Percentiles rank a stretch among this genome's conserved stretches.
Conservation (phyloP, 2,113 vertebrate species). For the Arvicanthis niloticus region DNA sequence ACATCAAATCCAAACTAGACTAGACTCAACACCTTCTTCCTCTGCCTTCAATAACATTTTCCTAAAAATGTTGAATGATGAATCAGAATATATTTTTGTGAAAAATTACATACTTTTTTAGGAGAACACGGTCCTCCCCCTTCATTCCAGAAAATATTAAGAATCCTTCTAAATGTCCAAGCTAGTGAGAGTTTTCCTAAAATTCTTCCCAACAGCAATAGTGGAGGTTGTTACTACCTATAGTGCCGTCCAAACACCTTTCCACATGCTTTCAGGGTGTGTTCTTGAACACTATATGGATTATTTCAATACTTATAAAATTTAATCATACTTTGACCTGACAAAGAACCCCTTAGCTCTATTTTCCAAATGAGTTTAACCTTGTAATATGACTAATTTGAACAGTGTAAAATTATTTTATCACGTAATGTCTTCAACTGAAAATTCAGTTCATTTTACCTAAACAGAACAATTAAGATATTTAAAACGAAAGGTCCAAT, state of each 20-base stretch:
- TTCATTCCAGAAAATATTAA: constrained; percentile 29
- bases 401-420: not conserved
- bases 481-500: not conserved
- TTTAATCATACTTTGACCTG: not conserved
- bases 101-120: not conserved
- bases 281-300: not conserved
- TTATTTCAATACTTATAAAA: constrained; percentile 53
- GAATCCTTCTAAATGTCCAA: constrained; percentile 14
- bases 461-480: not conserved
- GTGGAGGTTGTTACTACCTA: not conserved
- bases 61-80: constrained; percentile 8
- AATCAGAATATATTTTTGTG: not conserved
- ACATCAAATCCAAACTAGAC: not conserved
- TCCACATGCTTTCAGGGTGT: not conserved
- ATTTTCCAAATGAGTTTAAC: not conserved
- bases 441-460: not conserved
- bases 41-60: not conserved
- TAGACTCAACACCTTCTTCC: not conserved
- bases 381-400: not conserved
- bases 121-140: not conserved
- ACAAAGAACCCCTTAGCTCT: not conserved
- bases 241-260: not conserved
- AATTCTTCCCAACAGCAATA: constrained; percentile 25
- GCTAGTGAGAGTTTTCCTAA: not conserved
- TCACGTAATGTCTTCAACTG: not conserved